Conservation (phyloP, 92 coral and sea anemone genomes). For the Diadumene lineata region DNA sequence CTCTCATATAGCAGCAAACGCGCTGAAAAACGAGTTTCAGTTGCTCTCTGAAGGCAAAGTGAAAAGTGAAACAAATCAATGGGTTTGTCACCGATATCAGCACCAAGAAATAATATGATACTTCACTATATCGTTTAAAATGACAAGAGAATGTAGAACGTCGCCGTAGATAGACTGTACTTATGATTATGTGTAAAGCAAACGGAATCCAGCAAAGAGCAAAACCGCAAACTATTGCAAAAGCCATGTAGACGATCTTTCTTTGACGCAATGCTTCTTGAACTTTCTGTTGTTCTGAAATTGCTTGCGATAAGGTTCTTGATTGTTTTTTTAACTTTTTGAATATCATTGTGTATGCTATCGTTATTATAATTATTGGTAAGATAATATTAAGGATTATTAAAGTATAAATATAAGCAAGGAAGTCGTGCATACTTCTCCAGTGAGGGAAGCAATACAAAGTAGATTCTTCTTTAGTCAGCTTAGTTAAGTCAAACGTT, state of each 20-base stretch:
- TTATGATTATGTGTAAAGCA: constrained; percentile 1
- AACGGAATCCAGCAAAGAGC: constrained; percentile 16
- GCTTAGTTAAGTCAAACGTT: neutral
- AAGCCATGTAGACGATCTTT: constrained; percentile 18
- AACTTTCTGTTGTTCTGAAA: constrained; percentile 14
- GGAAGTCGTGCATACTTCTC: neutral
- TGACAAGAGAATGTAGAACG: neutral
- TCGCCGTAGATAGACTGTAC: neutral
- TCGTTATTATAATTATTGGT: constrained; percentile 4
- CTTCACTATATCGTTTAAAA: neutral
- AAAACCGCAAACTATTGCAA: constrained; percentile 21
- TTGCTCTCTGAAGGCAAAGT: constrained; percentile 9
- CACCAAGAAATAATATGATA: constrained; percentile 11
- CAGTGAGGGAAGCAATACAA: constrained; percentile 1
- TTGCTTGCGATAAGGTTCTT: neutral
- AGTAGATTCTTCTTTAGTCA: neutral
- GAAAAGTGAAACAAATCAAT: constrained; percentile 17
- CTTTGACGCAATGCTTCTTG: constrained; percentile 18
- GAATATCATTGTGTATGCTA: constrained; percentile 15
- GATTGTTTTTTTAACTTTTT: constrained; percentile 15
- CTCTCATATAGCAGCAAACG: neutral
- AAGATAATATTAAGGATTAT: constrained; percentile 8
- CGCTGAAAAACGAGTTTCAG: neutral
- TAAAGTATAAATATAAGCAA: constrained; percentile 1
- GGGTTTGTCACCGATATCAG: constrained; percentile 28